Conservation (phyloP, 2,113 vertebrate species). For the Seriola dumerili region DNA sequence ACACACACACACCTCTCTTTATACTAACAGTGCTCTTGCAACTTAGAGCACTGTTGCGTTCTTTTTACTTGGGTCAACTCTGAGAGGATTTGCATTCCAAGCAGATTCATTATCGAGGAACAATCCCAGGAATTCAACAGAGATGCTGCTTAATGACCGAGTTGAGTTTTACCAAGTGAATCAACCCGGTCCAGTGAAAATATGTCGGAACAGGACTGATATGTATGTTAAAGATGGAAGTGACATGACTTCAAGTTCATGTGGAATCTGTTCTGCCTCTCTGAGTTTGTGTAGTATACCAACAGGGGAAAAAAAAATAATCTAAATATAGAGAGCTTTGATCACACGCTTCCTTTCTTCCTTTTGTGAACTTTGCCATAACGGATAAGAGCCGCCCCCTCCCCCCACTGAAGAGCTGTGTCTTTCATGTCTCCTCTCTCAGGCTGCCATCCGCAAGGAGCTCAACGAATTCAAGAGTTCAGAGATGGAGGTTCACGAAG, state of each 20-base stretch:
- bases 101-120: conserved; percentile 37
- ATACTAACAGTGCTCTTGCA: not conserved
- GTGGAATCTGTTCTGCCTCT: not conserved
- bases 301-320: not conserved
- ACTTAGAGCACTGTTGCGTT: not conserved
- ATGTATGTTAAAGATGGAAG: not conserved
- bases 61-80: not conserved
- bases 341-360: not conserved
- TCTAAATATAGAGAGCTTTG: not conserved
- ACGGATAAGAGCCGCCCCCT: not conserved
- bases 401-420: conserved; percentile 1
- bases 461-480: conserved; percentile 98
- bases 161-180: conserved; percentile 7
- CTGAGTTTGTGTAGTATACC: not conserved
- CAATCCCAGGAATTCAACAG: conserved; percentile 44
- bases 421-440: conserved; percentile 49
- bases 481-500: conserved; percentile 97
- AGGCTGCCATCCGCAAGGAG: conserved; percentile 98
- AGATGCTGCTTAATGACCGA: conserved; percentile 2
- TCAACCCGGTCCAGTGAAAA: conserved; percentile 37
- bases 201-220: not conserved
- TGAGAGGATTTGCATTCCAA: conserved; percentile 63
- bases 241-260: not conserved
- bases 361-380: not conserved
- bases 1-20: not conserved